These are phyloP conservation scores for Metalampra italica DNA, from an alignment of 2,888 invertebrate genomes.

Conservation along the genomic window DNA sequence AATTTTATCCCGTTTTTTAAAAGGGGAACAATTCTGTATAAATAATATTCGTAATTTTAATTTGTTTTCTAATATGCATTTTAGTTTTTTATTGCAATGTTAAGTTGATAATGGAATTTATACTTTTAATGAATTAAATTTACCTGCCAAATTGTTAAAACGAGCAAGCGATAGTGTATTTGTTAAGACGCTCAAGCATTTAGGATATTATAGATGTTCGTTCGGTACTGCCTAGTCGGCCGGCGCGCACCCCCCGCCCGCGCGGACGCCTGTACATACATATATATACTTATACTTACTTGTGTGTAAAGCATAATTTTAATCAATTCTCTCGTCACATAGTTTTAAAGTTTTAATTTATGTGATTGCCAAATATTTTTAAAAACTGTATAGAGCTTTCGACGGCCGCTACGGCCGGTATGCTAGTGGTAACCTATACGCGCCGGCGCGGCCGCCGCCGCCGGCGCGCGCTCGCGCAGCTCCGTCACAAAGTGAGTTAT, in stretches of 20 bases:
- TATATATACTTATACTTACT: constrained; percentile 71
- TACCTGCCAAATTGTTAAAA: constrained; percentile 72
- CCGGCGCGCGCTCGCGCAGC: constrained; percentile 46
- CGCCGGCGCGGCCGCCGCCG: constrained; percentile 35
- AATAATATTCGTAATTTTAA: constrained; percentile 74
- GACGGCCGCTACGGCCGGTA: constrained; percentile 44
- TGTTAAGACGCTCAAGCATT: constrained; percentile 73
- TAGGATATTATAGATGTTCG: constrained; percentile 55
- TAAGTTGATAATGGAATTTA: constrained; percentile 70
- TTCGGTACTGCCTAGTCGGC: constrained; percentile 24
- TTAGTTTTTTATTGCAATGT: constrained; percentile 74
- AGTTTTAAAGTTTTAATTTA: constrained; percentile 76
- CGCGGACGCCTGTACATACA: constrained; percentile 56
- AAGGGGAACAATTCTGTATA: constrained; percentile 72
- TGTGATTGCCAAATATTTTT: constrained; percentile 77
- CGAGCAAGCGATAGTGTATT: constrained; percentile 64
- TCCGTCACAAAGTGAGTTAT: constrained; percentile 70
- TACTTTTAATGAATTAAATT: constrained; percentile 69
- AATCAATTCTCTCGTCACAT: constrained; percentile 76
- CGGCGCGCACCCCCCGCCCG: constrained; percentile 56
- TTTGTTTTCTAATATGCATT: constrained; percentile 72
- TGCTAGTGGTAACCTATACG: constrained; percentile 44
- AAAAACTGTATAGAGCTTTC: constrained; percentile 67
- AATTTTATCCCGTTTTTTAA: constrained; percentile 60
- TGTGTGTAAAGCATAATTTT: constrained; percentile 77